Percentiles rank a stretch among this genome's conserved stretches.
phyloP scores from a whole-genome alignment of 2,888 invertebrate species.

The Strigamia maritima region DNA sequence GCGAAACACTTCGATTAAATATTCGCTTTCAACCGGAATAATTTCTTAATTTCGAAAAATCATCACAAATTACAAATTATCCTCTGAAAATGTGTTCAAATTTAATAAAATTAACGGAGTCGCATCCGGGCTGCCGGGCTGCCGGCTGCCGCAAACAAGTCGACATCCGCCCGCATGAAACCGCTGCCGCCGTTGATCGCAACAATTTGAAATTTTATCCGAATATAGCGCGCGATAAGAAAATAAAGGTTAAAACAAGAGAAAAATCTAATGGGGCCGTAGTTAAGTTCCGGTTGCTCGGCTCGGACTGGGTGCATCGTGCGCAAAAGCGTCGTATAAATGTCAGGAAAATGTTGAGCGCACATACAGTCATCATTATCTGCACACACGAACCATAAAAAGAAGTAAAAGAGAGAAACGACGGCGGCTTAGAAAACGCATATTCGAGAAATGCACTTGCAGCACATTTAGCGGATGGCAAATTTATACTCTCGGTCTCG shows the following conservation, averaged over 20 bases:
- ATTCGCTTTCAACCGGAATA: no score
- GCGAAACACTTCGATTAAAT: no score
- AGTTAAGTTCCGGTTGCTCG: neutral
- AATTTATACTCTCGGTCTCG: neutral
- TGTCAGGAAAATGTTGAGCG: slow-evolving; percentile 12
- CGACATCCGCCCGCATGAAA: no score
- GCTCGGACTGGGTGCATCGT: neutral
- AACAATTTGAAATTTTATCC: neutral
- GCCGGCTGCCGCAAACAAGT: no score
- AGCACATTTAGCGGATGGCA: slow-evolving; percentile 8
- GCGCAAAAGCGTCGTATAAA: slow-evolving; percentile 6
- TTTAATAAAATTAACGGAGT: no score
- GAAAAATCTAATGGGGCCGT: neutral
- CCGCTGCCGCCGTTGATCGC: no score
- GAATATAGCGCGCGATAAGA: neutral
- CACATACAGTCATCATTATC: slow-evolving; percentile 15
- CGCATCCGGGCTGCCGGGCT: no score
- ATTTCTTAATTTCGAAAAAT: no score
- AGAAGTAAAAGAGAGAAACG: neutral
- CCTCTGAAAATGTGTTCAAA: no score
- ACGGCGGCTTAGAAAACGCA: neutral
- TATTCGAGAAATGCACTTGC: slow-evolving; percentile 6
- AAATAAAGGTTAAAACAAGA: neutral
- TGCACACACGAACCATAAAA: slow-evolving; percentile 12
- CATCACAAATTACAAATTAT: no score